Base-by-base conservation (phyloP, 2,888 invertebrate species). In the Lithosia quadra region DNA sequence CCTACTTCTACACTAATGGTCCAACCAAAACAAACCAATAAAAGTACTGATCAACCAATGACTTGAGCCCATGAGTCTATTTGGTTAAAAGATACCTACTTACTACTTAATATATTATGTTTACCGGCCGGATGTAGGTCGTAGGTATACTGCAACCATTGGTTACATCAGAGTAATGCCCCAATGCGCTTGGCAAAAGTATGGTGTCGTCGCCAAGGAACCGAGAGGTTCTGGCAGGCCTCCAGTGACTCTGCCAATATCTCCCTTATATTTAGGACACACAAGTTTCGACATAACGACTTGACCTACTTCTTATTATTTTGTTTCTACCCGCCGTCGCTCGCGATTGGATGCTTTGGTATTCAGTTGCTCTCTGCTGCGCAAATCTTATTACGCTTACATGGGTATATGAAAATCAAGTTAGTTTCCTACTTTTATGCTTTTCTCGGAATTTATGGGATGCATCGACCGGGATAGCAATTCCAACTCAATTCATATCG, bases 211-310 rank as follows among this genome's bases (percentile, higher is more conserved):
- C 77, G 80, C 81, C 78, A 79, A 79, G 77, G 80, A 73, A 82
- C 80, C 76, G 76, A 73, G 70, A 56, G 74, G 55, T 78, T 78
- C 89, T 92, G 93, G 93, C 93, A 89, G 55, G n/a, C 70, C 79
- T 90, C 92, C 93, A 93, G 89, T 74, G 69, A 68, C 71, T 77
- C 83, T 88, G 89, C 87, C 89, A 89, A 88, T 55, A 22, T 55
- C 49, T 34, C 28, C 18, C n/a, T 89, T 24, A 2, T 36, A 57
- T n/a, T 58, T 63, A 63, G 21, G 49, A 60, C 36, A 57, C 36
- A 36, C 53, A 56, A 67, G 49, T 18, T 69, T 63, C n/a, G n/a
- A 39, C 7, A 5, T 5, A 63, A 63, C 62, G 49, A n/a, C n/a
- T 63, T 63, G 62, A 21, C 62, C 62, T 63, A 63, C 53, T 33